Conservation (phyloP, 2,888 invertebrate species). For the Drosophila neonasuta region DNA sequence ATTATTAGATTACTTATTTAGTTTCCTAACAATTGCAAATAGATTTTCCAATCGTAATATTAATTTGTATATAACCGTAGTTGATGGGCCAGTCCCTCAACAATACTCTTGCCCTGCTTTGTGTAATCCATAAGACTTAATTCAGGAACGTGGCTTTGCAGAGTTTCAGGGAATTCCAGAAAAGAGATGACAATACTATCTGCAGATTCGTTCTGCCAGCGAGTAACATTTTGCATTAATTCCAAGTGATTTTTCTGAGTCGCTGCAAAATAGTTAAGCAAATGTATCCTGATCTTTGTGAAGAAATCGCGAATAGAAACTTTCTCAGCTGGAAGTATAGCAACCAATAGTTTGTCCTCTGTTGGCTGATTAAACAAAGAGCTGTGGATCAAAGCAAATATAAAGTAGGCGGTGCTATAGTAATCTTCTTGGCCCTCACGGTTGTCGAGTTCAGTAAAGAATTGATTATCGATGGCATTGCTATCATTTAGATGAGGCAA, state of each 20-base stretch:
- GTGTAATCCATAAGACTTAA: slow-evolving; percentile 54
- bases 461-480: slow-evolving; percentile 49
- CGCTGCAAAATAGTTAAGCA: slow-evolving; percentile 37
- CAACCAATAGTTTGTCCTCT: slow-evolving; percentile 37
- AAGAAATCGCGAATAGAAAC: slow-evolving; percentile 55
- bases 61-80: too few species aligned
- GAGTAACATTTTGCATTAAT: slow-evolving; percentile 44
- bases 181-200: slow-evolving; percentile 42
- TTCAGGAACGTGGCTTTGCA: slow-evolving; percentile 50
- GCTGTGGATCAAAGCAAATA: slow-evolving; percentile 51
- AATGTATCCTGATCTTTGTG: slow-evolving; percentile 10
- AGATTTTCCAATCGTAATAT: too few species aligned
- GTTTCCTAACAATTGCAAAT: too few species aligned
- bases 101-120: slow-evolving; percentile 26
- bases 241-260: slow-evolving; percentile 31
- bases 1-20: neutral
- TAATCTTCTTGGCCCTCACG: slow-evolving; percentile 38
- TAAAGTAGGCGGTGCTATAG: slow-evolving; percentile 56
- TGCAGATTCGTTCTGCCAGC: slow-evolving; percentile 40
- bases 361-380: slow-evolving; percentile 19
- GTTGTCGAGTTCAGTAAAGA: slow-evolving; percentile 49
- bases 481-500: slow-evolving; percentile 25
- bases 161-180: slow-evolving; percentile 44
- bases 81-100: too few species aligned
- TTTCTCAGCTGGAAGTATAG: slow-evolving; percentile 57